phyloP scores from a whole-genome alignment of 2,113 vertebrate species.

The Cinclus cinclus region DNA sequence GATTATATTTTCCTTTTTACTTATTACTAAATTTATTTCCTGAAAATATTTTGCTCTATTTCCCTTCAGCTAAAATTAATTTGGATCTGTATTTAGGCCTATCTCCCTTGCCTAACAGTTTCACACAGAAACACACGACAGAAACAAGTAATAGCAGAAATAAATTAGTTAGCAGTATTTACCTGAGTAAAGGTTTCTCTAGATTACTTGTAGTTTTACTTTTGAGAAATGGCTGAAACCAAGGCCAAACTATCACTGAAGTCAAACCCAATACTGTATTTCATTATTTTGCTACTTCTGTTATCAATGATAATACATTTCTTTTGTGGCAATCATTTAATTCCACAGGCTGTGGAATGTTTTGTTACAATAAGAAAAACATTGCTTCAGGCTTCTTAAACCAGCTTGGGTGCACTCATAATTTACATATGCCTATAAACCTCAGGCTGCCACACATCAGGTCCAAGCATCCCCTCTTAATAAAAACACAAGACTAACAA shows the following conservation, averaged over 20 bases:
- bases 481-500: background rate
- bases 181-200: background rate
- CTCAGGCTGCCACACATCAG: background rate
- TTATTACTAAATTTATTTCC: background rate
- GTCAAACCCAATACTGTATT: background rate
- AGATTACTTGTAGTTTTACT: background rate
- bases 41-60: background rate
- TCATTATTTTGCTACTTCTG: background rate
- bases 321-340: background rate
- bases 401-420: background rate
- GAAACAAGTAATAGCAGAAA: background rate
- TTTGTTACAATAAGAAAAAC: background rate
- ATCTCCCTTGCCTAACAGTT: background rate
- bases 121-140: background rate
- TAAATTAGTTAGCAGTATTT: background rate
- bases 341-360: background rate
- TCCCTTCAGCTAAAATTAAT: background rate
- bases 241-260: background rate
- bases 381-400: background rate
- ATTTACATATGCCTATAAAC: background rate
- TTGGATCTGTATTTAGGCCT: background rate
- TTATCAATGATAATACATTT: background rate
- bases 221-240: background rate
- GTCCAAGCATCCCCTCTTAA: background rate
- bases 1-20: background rate